Conservation (phyloP, 2,888 invertebrate genomes). For the Cylloceria caligata region DNA sequence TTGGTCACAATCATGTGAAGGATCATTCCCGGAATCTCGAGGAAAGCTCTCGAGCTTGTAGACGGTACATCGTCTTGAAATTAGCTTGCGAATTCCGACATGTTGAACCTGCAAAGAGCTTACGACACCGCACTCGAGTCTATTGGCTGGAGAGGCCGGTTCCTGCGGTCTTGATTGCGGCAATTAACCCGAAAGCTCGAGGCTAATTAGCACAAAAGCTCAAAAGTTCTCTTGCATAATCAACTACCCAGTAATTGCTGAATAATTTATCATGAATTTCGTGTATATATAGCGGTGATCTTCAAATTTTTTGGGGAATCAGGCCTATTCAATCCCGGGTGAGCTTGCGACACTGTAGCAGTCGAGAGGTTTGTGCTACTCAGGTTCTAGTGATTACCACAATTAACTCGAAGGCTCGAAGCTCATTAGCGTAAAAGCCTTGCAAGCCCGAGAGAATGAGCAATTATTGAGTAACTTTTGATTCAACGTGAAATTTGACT, state of each 20-base stretch:
- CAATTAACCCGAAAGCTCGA: conserved; percentile 56
- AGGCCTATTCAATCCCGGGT: not conserved
- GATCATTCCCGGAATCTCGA: conserved; percentile 32
- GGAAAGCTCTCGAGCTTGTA: conserved; percentile 59
- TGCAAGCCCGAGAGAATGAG: conserved; percentile 10
- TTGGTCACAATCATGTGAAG: conserved; percentile 59
- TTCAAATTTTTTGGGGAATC: not conserved
- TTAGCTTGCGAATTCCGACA: conserved; percentile 54
- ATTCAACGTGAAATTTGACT: conserved; percentile 2
- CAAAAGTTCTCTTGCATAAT: conserved; percentile 5
- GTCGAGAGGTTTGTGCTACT: not conserved
- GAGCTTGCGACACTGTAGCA: not conserved
- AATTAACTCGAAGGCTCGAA: conserved; percentile 56
- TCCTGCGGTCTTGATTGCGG: conserved; percentile 19
- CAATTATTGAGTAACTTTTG: not conserved
- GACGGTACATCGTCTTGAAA: conserved; percentile 58
- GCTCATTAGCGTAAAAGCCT: conserved; percentile 41
- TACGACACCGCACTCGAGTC: conserved; percentile 29
- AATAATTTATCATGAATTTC: not conserved
- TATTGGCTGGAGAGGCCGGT: conserved; percentile 29
- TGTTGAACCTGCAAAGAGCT: conserved; percentile 57
- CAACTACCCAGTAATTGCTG: conserved; percentile 2
- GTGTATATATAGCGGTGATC: not conserved
- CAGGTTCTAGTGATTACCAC: conserved; percentile 12
- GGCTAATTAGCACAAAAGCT: conserved; percentile 42